Evolutionary conservation across 2,113 vertebrate genomes (phyloP), one percentile per base, ranked within the genome.

Genomic region (Paradisaea rubra): DNA sequence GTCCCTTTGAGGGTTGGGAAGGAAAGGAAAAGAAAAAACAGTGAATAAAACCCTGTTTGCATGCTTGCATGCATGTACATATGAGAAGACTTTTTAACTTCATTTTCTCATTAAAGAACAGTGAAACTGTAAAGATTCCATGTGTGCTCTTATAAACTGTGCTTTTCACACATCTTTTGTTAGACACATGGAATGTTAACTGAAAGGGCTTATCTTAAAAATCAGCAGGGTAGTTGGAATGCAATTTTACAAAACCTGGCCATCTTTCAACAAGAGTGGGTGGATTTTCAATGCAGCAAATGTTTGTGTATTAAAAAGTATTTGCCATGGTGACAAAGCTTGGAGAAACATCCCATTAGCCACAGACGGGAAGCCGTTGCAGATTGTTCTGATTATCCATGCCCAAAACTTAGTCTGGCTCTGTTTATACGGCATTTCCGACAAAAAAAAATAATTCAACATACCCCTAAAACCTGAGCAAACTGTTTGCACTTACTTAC

Each of bases 271-370:
- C 96, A 96, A 96, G 97, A 98, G 98, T 98, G 98, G 98, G 98
- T 97, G 98, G 98, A 98, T 98, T 98, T 98, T 97, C 97, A 98
- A 96, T 97, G 39, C 97, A 97, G 98, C 97, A 98, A 98, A 98
- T 98, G 98, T 98, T 98, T 98, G 98, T 98, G 97, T 98, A 98
- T 98, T 98, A 98, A 97, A 96, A 98, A 98, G 96, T 98, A 98
- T 98, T 98, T 98, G 97, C 98, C 97, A 98, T 98, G 97, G 98
- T 97, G 98, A 98, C 98, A 98, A 98, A 98, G 97, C 98, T 97
- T 97, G 97, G 96, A 98, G 97, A 98, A 98, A 98, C 97, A 98
- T 98, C 97, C 97, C 97, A 97, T 98, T 98, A 98, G 97, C 98
- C 97, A 97, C 98, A 98, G 97, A 98, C 97, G 91, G 97, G 98